Conservation (phyloP, 1,140 invertebrate genomes). For the Drosophila pallidifrons region DNA sequence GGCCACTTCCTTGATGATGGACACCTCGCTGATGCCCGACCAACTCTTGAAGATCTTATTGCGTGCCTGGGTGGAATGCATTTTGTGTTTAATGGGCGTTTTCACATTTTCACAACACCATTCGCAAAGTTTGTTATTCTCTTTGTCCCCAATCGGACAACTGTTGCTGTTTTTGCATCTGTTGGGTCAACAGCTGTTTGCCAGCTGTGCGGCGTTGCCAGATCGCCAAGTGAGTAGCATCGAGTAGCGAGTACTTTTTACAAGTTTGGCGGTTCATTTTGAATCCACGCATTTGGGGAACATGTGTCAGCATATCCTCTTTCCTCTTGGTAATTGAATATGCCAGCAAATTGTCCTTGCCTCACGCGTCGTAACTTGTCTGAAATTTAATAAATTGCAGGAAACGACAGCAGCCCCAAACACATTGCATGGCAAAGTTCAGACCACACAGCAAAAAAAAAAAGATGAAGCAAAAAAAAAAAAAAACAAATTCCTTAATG, state of each 20-base stretch:
- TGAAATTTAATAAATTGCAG: conserved; percentile 73
- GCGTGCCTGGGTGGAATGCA: conserved; percentile 66
- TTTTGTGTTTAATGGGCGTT: conserved; percentile 33
- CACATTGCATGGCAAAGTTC: conserved; percentile 65
- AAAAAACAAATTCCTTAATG: conserved; percentile 2
- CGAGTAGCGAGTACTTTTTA: conserved; percentile 13
- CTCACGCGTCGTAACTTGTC: conserved; percentile 20
- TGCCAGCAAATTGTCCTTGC: conserved; percentile 53
- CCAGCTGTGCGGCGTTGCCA: conserved; percentile 25
- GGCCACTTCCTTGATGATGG: conserved; percentile 82
- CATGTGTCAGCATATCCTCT: conserved; percentile 26
- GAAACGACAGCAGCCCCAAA: conserved; percentile 55
- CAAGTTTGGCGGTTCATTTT: conserved; percentile 17
- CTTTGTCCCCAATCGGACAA: conserved; percentile 37
- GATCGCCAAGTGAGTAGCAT: background rate
- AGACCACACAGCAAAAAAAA: conserved; percentile 30
- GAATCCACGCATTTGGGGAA: background rate
- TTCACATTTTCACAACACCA: conserved; percentile 58
- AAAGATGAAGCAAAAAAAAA: conserved; percentile 17
- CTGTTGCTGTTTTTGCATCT: conserved; percentile 21
- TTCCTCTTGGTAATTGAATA: conserved; percentile 62
- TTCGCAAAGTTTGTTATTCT: background rate
- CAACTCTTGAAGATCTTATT: conserved; percentile 80
- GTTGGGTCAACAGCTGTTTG: conserved; percentile 20
- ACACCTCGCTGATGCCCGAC: conserved; percentile 73